phyloP scores from a whole-genome alignment of 2,113 vertebrate genomes.

The Rhabdornis inornatus region DNA sequence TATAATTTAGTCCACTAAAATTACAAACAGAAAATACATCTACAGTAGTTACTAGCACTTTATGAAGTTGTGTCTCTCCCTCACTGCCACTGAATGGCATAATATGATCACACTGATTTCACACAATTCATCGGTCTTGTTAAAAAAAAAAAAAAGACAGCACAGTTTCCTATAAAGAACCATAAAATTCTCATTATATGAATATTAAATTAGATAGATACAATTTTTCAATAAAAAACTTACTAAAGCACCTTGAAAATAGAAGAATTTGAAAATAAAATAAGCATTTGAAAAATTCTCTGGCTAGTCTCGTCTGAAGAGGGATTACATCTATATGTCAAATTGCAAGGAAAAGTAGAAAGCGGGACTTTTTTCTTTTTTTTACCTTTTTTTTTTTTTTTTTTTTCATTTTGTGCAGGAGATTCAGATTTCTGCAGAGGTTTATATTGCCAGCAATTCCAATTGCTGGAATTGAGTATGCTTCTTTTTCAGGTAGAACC shows the following conservation, averaged over 20 bases:
- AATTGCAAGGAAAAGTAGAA: background rate
- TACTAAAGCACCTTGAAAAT: background rate
- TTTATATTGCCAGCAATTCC: background rate
- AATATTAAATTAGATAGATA: background rate
- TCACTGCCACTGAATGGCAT: background rate
- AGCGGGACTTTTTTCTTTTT: background rate
- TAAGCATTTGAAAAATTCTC: background rate
- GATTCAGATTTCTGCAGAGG: background rate
- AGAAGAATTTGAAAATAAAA: background rate
- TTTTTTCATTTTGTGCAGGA: background rate
- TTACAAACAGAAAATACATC: slow-evolving; percentile 4
- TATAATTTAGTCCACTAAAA: background rate
- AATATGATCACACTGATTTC: background rate
- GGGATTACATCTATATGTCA: background rate
- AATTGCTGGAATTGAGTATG: background rate
- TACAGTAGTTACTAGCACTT: background rate
- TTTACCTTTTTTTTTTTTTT: too few species aligned
- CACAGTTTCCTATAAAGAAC: background rate
- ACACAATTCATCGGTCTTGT: rapidly evolving
- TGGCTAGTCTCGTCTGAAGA: background rate
- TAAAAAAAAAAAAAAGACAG: background rate
- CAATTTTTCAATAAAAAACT: background rate
- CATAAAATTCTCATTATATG: background rate
- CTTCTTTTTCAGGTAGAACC: background rate
- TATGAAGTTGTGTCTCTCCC: background rate